Evolutionary conservation across 2,113 vertebrate genomes (phyloP).

Genomic region (Lates calcarifer): DNA sequence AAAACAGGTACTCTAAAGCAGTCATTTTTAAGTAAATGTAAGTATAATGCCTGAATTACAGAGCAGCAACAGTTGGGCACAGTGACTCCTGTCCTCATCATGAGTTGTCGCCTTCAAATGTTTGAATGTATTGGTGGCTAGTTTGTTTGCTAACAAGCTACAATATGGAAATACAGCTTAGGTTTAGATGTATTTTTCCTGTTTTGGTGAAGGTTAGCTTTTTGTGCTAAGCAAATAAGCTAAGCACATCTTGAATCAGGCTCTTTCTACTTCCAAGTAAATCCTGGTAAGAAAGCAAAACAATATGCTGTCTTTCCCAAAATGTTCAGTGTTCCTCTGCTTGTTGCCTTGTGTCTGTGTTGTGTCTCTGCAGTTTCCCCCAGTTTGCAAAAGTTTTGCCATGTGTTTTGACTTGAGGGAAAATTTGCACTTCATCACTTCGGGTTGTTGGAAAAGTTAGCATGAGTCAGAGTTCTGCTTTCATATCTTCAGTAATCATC

Average conservation of each 20-base stretch:
- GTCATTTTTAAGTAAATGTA: background rate
- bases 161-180: background rate
- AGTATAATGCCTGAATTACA: background rate
- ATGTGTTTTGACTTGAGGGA: background rate
- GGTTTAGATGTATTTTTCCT: background rate
- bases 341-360: background rate
- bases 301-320: background rate
- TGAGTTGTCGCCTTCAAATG: background rate
- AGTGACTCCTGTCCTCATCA: background rate
- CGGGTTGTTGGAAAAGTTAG: conserved; percentile 6
- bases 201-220: background rate
- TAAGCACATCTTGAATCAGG: background rate
- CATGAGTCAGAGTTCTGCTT: background rate
- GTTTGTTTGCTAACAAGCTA: background rate
- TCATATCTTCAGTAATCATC: background rate
- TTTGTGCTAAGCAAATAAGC: background rate
- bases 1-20: background rate
- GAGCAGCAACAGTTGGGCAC: background rate
- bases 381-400: background rate
- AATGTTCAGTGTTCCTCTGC: background rate
- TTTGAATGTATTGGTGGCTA: background rate
- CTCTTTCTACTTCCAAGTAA: background rate
- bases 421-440: conserved; percentile 5
- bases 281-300: background rate
- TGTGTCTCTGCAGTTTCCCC: background rate